These are phyloP conservation scores for Actinernus sp. DNA, from an alignment of 92 coral and sea anemone species.

Conservation along the genomic window DNA sequence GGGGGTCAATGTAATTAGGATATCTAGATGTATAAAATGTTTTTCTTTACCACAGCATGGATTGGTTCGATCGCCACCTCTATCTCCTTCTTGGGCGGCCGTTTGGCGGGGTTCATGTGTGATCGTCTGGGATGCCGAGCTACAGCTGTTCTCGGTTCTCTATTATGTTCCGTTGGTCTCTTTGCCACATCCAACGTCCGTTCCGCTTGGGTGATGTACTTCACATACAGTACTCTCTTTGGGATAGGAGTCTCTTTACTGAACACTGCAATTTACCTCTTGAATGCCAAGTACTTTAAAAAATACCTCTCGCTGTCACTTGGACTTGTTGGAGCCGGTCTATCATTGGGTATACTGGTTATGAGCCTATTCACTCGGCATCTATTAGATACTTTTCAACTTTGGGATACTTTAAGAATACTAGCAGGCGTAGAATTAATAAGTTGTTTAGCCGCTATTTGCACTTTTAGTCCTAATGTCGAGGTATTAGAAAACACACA, in stretches of 20 bases:
- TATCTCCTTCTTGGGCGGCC: neutral
- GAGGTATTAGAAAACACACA: too few species aligned
- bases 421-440: conserved; percentile 4
- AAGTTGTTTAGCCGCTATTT: neutral
- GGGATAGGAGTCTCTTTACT: conserved; percentile 32
- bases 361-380: conserved; percentile 28
- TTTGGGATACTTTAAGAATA: conserved; percentile 18
- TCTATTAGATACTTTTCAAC: conserved; percentile 16
- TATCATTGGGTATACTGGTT: conserved; percentile 25
- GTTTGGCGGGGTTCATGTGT: neutral
- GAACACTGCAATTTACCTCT: conserved; percentile 12
- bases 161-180: conserved; percentile 24
- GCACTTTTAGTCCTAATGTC: neutral
- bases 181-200: conserved; percentile 27
- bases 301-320: conserved; percentile 28
- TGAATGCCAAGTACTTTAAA: conserved; percentile 23
- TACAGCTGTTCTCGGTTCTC: conserved; percentile 9
- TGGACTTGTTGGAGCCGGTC: conserved; percentile 34
- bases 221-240: conserved; percentile 22
- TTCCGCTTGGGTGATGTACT: conserved; percentile 11
- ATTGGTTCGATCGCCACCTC: neutral
- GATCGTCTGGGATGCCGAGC: neutral
- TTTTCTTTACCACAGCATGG: conserved; percentile 6
- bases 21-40: too few species aligned
- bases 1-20: too few species aligned